phyloP scores from a whole-genome alignment of 2,888 invertebrate genomes.

The Cheilosia soror region DNA sequence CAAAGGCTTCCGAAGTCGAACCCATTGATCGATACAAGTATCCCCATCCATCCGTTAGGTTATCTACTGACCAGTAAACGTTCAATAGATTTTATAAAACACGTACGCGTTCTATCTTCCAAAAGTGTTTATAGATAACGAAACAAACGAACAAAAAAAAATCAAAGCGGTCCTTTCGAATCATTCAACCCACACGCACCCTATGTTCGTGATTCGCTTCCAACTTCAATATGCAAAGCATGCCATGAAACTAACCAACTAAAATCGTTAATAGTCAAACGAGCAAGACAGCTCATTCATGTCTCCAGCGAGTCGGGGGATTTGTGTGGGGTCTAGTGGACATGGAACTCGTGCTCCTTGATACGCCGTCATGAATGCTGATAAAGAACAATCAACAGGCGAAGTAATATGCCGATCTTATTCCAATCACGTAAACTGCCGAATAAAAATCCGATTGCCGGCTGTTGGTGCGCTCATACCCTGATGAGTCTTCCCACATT shows the following conservation, averaged over 20 bases:
- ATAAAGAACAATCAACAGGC: slow-evolving; percentile 72
- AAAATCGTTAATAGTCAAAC: slow-evolving; percentile 73
- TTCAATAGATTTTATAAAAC: slow-evolving; percentile 43
- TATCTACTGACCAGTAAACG: slow-evolving; percentile 60
- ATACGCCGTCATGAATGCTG: slow-evolving; percentile 71
- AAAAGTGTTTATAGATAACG: slow-evolving; percentile 5
- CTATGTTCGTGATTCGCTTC: slow-evolving; percentile 72
- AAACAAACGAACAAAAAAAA: slow-evolving; percentile 12
- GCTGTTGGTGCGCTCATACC: slow-evolving; percentile 4
- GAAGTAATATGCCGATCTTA: slow-evolving; percentile 67
- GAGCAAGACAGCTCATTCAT: slow-evolving; percentile 67
- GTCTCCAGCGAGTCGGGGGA: slow-evolving; percentile 68
- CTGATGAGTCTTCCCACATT: slow-evolving; percentile 44
- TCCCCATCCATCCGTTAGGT: slow-evolving; percentile 35
- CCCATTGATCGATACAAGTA: slow-evolving; percentile 14
- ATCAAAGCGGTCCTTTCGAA: slow-evolving; percentile 71
- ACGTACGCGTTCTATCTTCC: slow-evolving; percentile 42
- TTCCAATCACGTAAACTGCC: slow-evolving; percentile 73
- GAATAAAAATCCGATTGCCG: slow-evolving; percentile 59
- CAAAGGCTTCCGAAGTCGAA: slow-evolving; percentile 36
- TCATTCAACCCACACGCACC: slow-evolving; percentile 66
- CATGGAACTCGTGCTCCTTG: slow-evolving; percentile 76
- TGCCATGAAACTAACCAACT: slow-evolving; percentile 59
- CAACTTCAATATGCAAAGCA: slow-evolving; percentile 71
- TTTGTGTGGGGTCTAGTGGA: slow-evolving; percentile 75